phyloP scores from a whole-genome alignment of 2,113 vertebrate species.

The Monarcha castaneiventris region DNA sequence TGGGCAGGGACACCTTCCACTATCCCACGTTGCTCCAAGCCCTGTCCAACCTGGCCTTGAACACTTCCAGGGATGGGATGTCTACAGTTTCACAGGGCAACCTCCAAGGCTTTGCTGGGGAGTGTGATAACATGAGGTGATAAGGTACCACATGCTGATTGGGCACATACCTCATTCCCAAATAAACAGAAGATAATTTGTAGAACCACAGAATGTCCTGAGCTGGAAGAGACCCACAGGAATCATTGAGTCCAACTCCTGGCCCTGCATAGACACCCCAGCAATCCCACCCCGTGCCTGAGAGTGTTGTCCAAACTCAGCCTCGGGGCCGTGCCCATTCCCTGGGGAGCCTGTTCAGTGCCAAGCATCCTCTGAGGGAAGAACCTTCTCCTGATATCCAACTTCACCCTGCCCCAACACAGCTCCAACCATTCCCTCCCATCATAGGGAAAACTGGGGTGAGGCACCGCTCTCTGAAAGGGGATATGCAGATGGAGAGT shows the following conservation, averaged over 20 bases:
- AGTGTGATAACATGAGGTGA: not conserved
- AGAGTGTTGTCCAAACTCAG: accelerated
- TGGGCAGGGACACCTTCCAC: not conserved
- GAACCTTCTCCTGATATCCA: not conserved
- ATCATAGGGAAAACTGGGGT: accelerated
- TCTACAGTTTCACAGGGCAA: not conserved
- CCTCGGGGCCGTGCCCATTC: accelerated
- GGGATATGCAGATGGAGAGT: accelerated
- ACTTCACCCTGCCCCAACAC: not conserved
- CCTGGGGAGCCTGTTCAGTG: not conserved
- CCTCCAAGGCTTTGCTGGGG: not conserved
- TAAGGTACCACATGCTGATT: accelerated
- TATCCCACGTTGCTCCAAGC: not conserved
- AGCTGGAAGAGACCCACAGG: not conserved
- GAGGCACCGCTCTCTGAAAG: not conserved
- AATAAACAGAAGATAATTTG: not conserved
- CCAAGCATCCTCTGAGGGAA: not conserved
- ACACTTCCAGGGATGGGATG: not conserved
- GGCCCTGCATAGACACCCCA: not conserved
- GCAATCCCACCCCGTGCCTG: not conserved
- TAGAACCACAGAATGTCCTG: not conserved
- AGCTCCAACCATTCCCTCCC: not conserved
- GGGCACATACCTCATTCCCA: not conserved
- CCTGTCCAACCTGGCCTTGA: accelerated
- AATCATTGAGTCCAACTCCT: not conserved